Evolutionary conservation across 2,888 invertebrate species (phyloP).

Genomic region (Pristionchus arcanus): DNA sequence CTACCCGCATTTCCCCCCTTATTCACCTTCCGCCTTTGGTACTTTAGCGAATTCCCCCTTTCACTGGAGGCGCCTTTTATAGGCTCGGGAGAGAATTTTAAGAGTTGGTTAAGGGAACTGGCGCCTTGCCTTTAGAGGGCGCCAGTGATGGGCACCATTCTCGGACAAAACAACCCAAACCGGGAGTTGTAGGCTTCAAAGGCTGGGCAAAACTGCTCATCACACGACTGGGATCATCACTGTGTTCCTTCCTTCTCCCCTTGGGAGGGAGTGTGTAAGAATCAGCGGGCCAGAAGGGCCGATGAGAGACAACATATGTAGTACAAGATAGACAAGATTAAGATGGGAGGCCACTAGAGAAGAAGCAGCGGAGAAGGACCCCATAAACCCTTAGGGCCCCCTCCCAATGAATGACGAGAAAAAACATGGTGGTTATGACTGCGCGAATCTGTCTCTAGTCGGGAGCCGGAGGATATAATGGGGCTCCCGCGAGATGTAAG

Average conservation of each 20-base stretch:
- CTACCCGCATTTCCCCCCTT: neutral
- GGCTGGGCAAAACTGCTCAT: too few relatives aligned
- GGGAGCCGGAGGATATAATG: neutral
- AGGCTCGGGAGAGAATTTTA: neutral
- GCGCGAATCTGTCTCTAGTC: neutral
- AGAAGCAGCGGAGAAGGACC: neutral
- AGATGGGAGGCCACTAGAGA: slow-evolving; percentile 25
- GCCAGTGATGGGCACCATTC: too few relatives aligned
- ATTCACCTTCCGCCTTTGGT: slow-evolving; percentile 5
- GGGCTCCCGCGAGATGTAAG: neutral
- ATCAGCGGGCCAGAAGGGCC: slow-evolving; percentile 25
- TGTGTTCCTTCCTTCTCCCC: neutral
- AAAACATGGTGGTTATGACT: neutral
- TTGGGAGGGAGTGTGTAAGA: slow-evolving; percentile 32
- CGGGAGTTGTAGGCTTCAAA: too few relatives aligned
- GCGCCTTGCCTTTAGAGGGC: neutral
- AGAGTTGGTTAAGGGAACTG: neutral
- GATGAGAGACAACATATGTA: slow-evolving; percentile 48
- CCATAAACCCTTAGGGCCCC: neutral
- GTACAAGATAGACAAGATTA: slow-evolving; percentile 46
- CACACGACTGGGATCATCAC: neutral
- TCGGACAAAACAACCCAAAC: neutral
- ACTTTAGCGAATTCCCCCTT: slow-evolving; percentile 4
- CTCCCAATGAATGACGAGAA: neutral
- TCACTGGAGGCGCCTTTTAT: slow-evolving; percentile 5